A percentile compares a stretch with the other conserved stretches of the same genome.
Conservation (phyloP, 2,888 invertebrate genomes). For the Zygaena filipendulae region DNA sequence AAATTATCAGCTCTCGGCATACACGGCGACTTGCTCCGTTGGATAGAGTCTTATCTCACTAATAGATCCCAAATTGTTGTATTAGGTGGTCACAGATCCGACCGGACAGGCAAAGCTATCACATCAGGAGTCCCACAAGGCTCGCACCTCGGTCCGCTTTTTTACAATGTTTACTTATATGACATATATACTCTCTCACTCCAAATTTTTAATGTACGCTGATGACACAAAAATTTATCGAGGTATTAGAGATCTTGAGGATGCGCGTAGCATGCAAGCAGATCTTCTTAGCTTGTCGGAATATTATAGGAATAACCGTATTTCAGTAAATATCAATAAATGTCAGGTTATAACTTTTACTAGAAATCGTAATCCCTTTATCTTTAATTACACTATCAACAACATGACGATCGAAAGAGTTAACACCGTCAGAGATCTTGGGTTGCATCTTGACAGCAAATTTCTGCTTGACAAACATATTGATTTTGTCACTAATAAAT, state of each 20-base stretch:
- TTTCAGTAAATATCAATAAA: conserved; percentile 1
- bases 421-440: conserved; percentile 2
- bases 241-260: neutral
- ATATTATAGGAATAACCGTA: conserved; percentile 3
- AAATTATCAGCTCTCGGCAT: conserved; percentile 4
- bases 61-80: conserved; percentile 8
- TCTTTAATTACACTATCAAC: neutral
- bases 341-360: conserved; percentile 2
- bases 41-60: conserved; percentile 7
- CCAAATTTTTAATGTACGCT: conserved; percentile 2
- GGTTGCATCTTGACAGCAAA: conserved; percentile 2
- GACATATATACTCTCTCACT: conserved; percentile 2
- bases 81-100: conserved; percentile 3
- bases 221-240: conserved; percentile 5
- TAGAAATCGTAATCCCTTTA: neutral
- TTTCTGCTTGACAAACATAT: conserved; percentile 2
- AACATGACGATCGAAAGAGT: conserved; percentile 2
- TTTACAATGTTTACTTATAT: too few relatives aligned
- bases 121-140: conserved; percentile 6
- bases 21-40: conserved; percentile 3
- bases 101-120: neutral
- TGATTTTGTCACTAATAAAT: conserved; percentile 1
- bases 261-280: conserved; percentile 2
- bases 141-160: too few relatives aligned
- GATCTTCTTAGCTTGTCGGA: conserved; percentile 2